A percentile compares a stretch with the other conserved stretches of the same genome.
Conservation (phyloP, 2,113 vertebrate species). For the Pholis gunnellus region DNA sequence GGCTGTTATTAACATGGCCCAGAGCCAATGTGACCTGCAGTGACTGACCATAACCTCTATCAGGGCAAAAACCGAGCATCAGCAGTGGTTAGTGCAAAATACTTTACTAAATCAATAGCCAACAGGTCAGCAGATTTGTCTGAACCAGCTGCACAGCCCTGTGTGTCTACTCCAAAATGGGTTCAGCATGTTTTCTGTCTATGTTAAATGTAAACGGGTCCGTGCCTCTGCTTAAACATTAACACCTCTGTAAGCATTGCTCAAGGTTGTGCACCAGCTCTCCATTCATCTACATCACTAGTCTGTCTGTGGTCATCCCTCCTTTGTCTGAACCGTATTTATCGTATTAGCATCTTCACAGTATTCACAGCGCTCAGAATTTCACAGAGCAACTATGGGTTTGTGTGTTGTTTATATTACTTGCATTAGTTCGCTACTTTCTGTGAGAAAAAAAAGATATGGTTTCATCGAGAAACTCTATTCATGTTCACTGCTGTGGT, state of each 20-base stretch:
- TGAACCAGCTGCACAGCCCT: constrained; percentile 21
- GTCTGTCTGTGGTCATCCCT: constrained; percentile 8
- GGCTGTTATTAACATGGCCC: not conserved
- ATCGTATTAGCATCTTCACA: not conserved
- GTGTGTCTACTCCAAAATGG: constrained; percentile 20
- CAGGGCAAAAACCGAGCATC: not conserved
- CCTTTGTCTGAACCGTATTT: not conserved
- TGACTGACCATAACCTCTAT: not conserved
- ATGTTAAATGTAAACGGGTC: constrained; percentile 50
- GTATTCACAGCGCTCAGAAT: no score
- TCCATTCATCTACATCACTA: constrained; percentile 8
- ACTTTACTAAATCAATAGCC: constrained; percentile 29
- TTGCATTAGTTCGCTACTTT: not conserved
- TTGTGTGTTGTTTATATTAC: not conserved
- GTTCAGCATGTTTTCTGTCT: constrained; percentile 39
- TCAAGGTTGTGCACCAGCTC: constrained; percentile 61
- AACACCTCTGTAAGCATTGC: constrained; percentile 67
- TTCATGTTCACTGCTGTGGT: not conserved
- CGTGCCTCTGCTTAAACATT: constrained; percentile 74
- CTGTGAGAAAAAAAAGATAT: not conserved
- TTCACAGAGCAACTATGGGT: not conserved
- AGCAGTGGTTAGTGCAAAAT: not conserved
- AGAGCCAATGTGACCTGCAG: not conserved
- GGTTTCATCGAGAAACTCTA: accelerated
- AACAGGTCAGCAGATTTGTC: constrained; percentile 28